Evolutionary conservation across 2,113 vertebrate genomes (phyloP).

Genomic region (Platycercus adscitus): DNA sequence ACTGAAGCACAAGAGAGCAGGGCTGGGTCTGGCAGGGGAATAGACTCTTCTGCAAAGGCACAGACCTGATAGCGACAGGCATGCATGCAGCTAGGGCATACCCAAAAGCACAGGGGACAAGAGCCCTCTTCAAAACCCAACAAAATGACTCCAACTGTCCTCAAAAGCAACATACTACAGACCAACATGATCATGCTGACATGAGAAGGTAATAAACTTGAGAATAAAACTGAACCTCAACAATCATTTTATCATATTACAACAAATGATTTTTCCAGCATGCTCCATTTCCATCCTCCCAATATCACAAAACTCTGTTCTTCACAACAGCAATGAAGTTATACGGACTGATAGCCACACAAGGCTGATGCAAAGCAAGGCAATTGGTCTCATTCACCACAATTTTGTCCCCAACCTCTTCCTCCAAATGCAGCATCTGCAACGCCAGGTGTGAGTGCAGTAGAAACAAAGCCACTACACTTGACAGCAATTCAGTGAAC

Average conservation of each 20-base stretch:
- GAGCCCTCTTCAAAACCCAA: not conserved
- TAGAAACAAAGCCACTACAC: not conserved
- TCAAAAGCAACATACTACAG: not conserved
- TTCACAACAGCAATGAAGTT: not conserved
- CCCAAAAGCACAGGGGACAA: not conserved
- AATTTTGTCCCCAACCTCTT: not conserved
- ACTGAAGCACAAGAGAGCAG: not conserved
- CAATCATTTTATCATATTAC: not conserved
- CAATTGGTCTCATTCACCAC: not conserved
- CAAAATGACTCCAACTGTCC: not conserved
- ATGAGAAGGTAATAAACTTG: not conserved
- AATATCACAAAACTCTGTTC: not conserved
- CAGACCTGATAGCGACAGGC: not conserved
- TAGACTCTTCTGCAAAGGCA: not conserved
- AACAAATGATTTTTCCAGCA: not conserved
- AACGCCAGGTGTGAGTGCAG: not conserved
- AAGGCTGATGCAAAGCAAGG: not conserved
- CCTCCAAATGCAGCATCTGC: not conserved
- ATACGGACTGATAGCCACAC: not conserved
- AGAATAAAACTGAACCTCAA: not conserved
- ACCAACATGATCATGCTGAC: not conserved
- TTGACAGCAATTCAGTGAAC: not conserved
- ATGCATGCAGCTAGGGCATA: rapidly evolving
- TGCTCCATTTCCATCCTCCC: not conserved
- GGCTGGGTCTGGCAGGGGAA: not conserved